phyloP scores from a whole-genome alignment of 2,797 vertebrate species.

The Danio jaintianensis region DNA sequence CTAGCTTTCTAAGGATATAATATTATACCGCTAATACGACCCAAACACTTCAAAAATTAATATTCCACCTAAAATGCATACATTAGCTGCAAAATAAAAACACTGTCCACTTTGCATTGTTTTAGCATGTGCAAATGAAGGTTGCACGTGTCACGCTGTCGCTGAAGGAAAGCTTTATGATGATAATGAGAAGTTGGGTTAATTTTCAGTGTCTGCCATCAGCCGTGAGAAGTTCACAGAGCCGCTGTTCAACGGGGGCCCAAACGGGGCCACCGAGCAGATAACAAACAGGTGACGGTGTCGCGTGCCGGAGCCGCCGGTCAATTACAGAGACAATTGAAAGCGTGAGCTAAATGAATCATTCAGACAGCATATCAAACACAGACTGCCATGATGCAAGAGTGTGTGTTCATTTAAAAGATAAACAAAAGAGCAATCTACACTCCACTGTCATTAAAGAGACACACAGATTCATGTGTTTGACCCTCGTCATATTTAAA shows the following conservation, averaged over 20 bases:
- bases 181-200: slow-evolving; percentile 86
- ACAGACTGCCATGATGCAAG: slow-evolving; percentile 74
- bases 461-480: slow-evolving; percentile 57
- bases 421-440: slow-evolving; percentile 77
- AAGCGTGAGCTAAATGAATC: slow-evolving; percentile 79
- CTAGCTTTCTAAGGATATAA: neutral
- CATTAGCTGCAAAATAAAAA: slow-evolving; percentile 78
- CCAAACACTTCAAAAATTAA: slow-evolving; percentile 57
- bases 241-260: slow-evolving; percentile 78
- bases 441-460: slow-evolving; percentile 42
- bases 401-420: slow-evolving; percentile 81
- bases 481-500: slow-evolving; percentile 64
- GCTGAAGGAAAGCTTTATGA: slow-evolving; percentile 80
- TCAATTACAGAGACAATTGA: slow-evolving; percentile 83
- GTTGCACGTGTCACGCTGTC: slow-evolving; percentile 78
- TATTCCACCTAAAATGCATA: slow-evolving; percentile 72
- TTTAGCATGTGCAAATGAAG: slow-evolving; percentile 82
- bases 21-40: neutral
- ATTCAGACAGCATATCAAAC: slow-evolving; percentile 80
- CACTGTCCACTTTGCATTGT: slow-evolving; percentile 73
- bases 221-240: slow-evolving; percentile 82
- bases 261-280: slow-evolving; percentile 73
- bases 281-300: slow-evolving; percentile 83
- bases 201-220: slow-evolving; percentile 78
- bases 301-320: slow-evolving; percentile 76